Conservation (phyloP, 2,113 vertebrate genomes). For the Rhineura floridana region DNA sequence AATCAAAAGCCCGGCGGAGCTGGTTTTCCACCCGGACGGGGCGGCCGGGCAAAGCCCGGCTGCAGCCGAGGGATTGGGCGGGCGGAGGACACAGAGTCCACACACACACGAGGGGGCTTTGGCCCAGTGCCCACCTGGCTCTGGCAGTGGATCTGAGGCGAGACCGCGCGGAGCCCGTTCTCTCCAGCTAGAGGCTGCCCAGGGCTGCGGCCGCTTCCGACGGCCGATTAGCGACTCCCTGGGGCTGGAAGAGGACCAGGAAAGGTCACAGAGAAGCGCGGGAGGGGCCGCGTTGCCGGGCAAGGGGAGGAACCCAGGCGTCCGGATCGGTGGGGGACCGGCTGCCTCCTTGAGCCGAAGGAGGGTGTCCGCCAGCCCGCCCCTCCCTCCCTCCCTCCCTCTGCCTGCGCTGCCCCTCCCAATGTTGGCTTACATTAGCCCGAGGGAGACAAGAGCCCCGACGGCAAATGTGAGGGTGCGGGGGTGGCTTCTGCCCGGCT, state of each 20-base stretch:
- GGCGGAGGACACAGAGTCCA: too few relatives aligned
- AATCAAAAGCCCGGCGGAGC: too few relatives aligned
- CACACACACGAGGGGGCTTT: too few relatives aligned
- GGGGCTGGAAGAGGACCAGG: not conserved
- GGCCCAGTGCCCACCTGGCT: not conserved
- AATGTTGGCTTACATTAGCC: not conserved
- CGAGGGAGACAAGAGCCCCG: slow-evolving; percentile 17
- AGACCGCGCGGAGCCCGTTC: too few relatives aligned
- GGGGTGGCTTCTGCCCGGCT: slow-evolving; percentile 53
- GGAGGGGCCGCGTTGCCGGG: not conserved
- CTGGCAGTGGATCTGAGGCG: not conserved
- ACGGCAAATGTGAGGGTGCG: slow-evolving; percentile 75
- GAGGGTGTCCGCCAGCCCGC: too few relatives aligned
- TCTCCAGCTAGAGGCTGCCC: not conserved
- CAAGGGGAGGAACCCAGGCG: not conserved
- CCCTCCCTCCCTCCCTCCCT: not conserved
- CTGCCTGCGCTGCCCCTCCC: not conserved
- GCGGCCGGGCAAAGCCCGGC: not conserved
- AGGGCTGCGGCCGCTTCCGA: not conserved
- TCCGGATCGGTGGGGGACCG: not conserved
- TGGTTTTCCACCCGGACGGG: too few relatives aligned
- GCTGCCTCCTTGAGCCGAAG: not conserved
- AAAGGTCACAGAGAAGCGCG: not conserved
- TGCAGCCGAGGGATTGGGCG: not conserved
- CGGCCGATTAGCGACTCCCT: not conserved